These are phyloP conservation scores for Bombus picipes DNA, from an alignment of 1,140 invertebrate species.

Conservation along the genomic window DNA sequence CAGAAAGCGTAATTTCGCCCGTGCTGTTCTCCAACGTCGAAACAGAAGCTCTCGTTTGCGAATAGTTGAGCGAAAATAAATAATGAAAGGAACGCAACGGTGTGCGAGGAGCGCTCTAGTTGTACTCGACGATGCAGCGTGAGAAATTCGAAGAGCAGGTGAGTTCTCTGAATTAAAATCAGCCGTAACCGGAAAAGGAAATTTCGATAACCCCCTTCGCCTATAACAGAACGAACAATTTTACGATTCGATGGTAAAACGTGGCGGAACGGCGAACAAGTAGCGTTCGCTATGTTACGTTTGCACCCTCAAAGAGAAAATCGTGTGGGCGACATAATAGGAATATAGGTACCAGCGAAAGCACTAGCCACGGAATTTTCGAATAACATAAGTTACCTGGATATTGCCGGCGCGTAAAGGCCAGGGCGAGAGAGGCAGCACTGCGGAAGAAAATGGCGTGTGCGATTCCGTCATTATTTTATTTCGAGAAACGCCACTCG, in stretches of 20 bases:
- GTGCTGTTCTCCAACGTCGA: background rate
- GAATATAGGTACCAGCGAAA: slow-evolving; percentile 63
- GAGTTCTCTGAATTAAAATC: slow-evolving; percentile 37
- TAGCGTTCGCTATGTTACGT: background rate
- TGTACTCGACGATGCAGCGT: background rate
- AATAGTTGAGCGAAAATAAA: slow-evolving; percentile 20
- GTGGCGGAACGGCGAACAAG: slow-evolving; percentile 5
- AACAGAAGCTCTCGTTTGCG: background rate
- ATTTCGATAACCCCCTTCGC: background rate
- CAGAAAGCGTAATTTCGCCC: background rate
- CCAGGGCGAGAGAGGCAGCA: background rate
- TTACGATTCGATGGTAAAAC: slow-evolving; percentile 38
- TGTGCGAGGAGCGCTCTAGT: background rate
- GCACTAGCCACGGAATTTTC: slow-evolving; percentile 66
- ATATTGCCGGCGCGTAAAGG: slow-evolving; percentile 36
- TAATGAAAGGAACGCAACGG: background rate
- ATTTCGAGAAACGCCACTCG: slow-evolving; percentile 45
- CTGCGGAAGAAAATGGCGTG: slow-evolving; percentile 28
- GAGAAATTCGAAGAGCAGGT: background rate
- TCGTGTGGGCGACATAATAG: slow-evolving; percentile 52
- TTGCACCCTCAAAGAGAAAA: slow-evolving; percentile 47
- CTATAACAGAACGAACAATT: background rate
- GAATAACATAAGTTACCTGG: slow-evolving; percentile 52
- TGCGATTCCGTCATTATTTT: slow-evolving; percentile 60
- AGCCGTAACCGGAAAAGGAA: background rate